phyloP scores from a whole-genome alignment of 2,888 invertebrate genomes.

The Ophion ventricosus region DNA sequence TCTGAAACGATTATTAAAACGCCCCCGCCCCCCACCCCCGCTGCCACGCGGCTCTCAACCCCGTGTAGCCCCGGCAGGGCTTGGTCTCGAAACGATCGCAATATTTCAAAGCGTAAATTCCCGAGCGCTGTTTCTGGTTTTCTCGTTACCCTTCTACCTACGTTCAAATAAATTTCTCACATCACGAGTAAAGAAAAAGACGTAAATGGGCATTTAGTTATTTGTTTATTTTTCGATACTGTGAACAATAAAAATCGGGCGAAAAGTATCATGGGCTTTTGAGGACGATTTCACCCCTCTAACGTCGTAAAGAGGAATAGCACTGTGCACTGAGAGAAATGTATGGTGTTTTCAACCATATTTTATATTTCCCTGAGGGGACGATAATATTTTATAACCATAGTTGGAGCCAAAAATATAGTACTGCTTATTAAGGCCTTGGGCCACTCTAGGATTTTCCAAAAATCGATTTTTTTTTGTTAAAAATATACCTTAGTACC shows the following conservation, averaged over 20 bases:
- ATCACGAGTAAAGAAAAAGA: constrained; percentile 5
- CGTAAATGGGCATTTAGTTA: constrained; percentile 1
- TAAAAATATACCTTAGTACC: no score
- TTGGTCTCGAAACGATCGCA: constrained; percentile 55
- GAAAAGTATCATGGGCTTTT: neutral
- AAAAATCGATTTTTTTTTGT: no score
- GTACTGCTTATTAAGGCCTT: no score
- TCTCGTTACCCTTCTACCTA: constrained; percentile 30
- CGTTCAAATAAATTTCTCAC: constrained; percentile 33
- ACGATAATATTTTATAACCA: no score
- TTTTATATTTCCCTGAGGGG: no score
- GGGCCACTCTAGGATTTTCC: no score
- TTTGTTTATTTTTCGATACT: neutral
- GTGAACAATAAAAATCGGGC: neutral
- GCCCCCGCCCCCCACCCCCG: constrained; percentile 8
- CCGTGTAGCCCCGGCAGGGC: neutral
- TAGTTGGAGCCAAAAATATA: no score
- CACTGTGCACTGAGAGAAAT: no score
- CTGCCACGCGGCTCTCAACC: neutral
- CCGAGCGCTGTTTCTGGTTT: constrained; percentile 41
- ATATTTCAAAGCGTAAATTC: constrained; percentile 63
- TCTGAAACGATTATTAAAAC: constrained; percentile 77
- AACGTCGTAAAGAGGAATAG: neutral
- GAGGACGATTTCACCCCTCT: neutral
- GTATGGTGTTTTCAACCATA: no score